Evolutionary conservation across 2,113 vertebrate species (phyloP).

Genomic region (Aegotheles bennettii): DNA sequence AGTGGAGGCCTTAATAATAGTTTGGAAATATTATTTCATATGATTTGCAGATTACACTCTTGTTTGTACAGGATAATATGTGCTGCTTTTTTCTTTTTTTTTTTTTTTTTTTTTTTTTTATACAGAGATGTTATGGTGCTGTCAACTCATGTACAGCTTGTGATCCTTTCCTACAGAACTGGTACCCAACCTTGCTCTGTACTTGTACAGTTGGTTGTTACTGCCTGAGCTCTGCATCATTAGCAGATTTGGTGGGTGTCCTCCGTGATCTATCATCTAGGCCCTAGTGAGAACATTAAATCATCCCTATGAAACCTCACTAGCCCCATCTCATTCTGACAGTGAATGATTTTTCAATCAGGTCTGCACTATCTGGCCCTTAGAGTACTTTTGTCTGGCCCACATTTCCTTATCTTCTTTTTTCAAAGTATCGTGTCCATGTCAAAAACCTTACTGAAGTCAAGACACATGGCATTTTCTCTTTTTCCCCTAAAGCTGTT

Average conservation of each 20-base stretch:
- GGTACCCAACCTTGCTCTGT: neutral
- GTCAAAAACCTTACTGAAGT: constrained; percentile 9
- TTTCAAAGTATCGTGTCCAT: neutral
- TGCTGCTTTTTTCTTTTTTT: neutral
- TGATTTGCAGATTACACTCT: neutral
- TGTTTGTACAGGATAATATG: neutral
- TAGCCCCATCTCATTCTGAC: neutral
- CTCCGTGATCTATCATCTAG: neutral
- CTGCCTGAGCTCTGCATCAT: neutral
- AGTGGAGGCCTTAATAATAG: neutral
- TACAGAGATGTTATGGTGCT: neutral
- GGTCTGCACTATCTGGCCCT: neutral
- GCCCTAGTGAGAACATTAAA: neutral
- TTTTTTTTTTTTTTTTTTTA: neutral
- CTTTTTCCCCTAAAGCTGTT: neutral
- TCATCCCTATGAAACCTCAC: neutral
- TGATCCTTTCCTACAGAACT: neutral
- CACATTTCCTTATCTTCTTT: neutral
- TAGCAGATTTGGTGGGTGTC: neutral
- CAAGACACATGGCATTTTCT: neutral
- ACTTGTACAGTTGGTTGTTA: neutral
- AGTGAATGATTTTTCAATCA: neutral
- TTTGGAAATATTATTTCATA: neutral
- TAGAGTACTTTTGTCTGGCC: neutral
- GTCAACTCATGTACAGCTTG: neutral